phyloP scores from a whole-genome alignment of 2,888 invertebrate genomes.

The Eugnorisma glareosa region DNA sequence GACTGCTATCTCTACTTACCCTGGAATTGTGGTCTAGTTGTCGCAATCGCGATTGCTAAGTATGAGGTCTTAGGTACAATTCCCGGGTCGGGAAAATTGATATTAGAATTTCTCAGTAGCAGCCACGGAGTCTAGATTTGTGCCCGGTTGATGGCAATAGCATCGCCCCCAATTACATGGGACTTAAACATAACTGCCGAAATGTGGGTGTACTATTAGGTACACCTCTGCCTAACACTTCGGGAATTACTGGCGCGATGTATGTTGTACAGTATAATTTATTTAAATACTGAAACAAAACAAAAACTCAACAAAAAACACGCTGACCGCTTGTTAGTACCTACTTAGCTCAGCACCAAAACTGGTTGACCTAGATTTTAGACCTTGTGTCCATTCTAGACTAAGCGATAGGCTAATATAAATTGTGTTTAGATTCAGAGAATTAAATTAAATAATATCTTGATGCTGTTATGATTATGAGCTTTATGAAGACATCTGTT shows the following conservation, averaged over 20 bases:
- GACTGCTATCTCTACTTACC: too few species aligned
- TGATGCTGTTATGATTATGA: not conserved
- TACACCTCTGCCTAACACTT: not conserved
- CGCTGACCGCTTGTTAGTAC: conserved; percentile 8
- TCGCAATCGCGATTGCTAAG: too few species aligned
- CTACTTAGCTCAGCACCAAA: conserved; percentile 52
- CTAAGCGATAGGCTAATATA: conserved; percentile 43
- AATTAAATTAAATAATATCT: conserved; percentile 35
- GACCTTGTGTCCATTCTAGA: conserved; percentile 71
- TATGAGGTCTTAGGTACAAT: too few species aligned
- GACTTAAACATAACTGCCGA: not conserved
- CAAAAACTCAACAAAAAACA: conserved; percentile 22
- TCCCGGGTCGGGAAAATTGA: not conserved
- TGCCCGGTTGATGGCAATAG: not conserved
- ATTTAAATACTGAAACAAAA: not conserved
- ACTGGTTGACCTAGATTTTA: conserved; percentile 70
- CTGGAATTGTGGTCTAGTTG: too few species aligned
- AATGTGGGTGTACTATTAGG: not conserved
- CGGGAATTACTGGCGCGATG: not conserved
- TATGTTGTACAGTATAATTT: not conserved
- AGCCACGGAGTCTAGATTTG: not conserved
- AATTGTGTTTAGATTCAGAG: conserved; percentile 34
- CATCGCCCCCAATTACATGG: not conserved
- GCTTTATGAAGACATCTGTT: not conserved
- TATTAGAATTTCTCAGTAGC: not conserved